These are phyloP conservation scores for Neopipo cinnamomea DNA, from an alignment of 2,113 vertebrate genomes.

Conservation along the genomic window DNA sequence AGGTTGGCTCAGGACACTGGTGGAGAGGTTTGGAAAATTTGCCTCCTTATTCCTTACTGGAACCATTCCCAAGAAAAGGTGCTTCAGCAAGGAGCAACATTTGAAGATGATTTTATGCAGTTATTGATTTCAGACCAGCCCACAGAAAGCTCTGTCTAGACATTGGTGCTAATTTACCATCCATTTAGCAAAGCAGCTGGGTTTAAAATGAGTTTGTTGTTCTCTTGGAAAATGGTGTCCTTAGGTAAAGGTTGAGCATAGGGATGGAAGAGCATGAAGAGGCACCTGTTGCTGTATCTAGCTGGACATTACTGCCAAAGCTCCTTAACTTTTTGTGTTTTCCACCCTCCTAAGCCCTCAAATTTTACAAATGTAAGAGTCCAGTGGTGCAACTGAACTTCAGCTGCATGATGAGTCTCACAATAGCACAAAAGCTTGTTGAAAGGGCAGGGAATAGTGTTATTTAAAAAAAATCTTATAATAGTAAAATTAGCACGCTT, in stretches of 20 bases:
- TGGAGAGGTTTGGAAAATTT: not conserved
- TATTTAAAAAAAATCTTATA: not conserved
- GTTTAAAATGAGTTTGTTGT: not conserved
- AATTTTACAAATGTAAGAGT: fast-evolving
- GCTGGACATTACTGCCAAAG: not conserved
- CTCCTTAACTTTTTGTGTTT: not conserved
- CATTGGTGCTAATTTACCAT: not conserved
- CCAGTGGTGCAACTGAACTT: not conserved
- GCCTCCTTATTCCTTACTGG: not conserved
- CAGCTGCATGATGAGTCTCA: not conserved
- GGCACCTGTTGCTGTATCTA: fast-evolving
- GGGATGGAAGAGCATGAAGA: not conserved
- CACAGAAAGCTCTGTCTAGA: not conserved
- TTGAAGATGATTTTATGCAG: not conserved
- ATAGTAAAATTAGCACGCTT: not conserved
- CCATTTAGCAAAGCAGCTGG: not conserved
- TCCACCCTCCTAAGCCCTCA: not conserved
- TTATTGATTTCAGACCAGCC: not conserved
- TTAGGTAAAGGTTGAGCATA: not conserved
- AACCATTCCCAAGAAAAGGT: not conserved
- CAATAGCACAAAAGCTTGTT: not conserved
- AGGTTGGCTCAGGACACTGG: slow-evolving; percentile 30
- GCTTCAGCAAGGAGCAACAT: not conserved
- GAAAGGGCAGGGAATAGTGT: not conserved
- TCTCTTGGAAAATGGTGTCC: not conserved